A percentile compares a stretch with the other conserved stretches of the same genome.
phyloP scores from a whole-genome alignment of 2,888 invertebrate genomes.

The Leptopilina drosophilae region DNA sequence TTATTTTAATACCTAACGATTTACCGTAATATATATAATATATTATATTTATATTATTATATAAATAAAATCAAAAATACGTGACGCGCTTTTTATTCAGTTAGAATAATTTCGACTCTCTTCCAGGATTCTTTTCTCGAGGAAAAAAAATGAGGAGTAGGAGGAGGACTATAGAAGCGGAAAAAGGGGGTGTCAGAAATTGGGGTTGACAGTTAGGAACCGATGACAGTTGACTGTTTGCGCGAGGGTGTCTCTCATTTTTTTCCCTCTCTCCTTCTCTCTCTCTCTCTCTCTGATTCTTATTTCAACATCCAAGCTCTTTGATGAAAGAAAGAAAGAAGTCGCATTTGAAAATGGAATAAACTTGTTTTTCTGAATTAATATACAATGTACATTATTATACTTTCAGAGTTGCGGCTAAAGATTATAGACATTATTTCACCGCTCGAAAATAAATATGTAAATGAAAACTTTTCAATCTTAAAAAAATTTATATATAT shows the following conservation, averaged over 20 bases:
- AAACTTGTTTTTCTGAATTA: constrained; percentile 20
- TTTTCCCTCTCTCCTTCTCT: background rate
- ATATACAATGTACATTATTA: too few relatives aligned
- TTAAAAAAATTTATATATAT: too few relatives aligned
- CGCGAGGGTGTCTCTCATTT: constrained; percentile 24
- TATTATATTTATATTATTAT: too few relatives aligned
- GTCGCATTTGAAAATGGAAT: constrained; percentile 24
- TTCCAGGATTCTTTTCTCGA: background rate
- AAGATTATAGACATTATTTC: too few relatives aligned
- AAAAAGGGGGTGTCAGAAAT: constrained; percentile 28
- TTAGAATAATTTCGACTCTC: constrained; percentile 47
- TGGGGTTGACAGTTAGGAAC: constrained; percentile 25
- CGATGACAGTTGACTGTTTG: constrained; percentile 39
- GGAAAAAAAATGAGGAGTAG: background rate
- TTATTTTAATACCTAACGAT: too few relatives aligned
- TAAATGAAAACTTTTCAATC: too few relatives aligned
- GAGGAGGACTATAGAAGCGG: background rate
- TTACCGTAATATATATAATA: too few relatives aligned
- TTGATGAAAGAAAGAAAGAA: constrained; percentile 14
- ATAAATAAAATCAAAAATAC: too few relatives aligned
- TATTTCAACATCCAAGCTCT: too few relatives aligned
- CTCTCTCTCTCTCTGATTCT: too few relatives aligned
- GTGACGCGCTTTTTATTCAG: constrained; percentile 49
- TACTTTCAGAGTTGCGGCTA: background rate
- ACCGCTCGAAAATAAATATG: too few relatives aligned